phyloP scores from a whole-genome alignment of 2,797 vertebrate genomes.

The Cynodonichthys magdalenae region DNA sequence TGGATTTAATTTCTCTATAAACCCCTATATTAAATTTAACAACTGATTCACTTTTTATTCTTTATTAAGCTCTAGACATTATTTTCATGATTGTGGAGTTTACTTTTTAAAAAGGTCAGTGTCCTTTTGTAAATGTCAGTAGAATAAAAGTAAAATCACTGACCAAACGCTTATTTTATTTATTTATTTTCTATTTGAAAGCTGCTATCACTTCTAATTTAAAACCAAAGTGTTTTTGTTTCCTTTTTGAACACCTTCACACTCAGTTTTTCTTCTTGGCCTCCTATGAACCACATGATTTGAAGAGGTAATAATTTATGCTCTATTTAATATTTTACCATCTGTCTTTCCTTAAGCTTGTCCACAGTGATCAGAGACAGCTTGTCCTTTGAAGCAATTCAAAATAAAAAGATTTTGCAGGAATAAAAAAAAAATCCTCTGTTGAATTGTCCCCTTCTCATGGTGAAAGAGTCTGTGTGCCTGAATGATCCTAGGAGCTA shows the following conservation, averaged over 20 bases:
- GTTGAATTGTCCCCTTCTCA: too few species aligned
- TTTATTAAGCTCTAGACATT: neutral
- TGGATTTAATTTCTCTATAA: conserved; percentile 1
- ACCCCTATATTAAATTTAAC: neutral
- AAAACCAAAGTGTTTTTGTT: neutral
- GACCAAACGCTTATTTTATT: neutral
- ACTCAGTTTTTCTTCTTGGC: neutral
- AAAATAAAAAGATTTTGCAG: neutral
- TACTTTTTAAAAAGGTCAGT: neutral
- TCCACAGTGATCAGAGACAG: neutral
- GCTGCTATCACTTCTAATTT: neutral
- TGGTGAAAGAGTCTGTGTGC: too few species aligned
- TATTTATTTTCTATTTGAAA: neutral
- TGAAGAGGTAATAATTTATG: neutral
- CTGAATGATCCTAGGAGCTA: too few species aligned
- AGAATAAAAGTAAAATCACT: conserved; percentile 1
- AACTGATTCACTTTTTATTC: conserved; percentile 5
- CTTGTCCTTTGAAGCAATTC: conserved; percentile 1
- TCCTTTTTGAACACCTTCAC: neutral
- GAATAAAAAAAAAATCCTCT: neutral
- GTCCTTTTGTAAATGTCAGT: conserved; percentile 1
- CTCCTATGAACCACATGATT: neutral
- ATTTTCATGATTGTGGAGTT: neutral
- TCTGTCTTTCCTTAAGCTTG: neutral
- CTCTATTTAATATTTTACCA: conserved; percentile 6